Conservation (phyloP, 2,888 invertebrate species). For the Apotomis betuletana region DNA sequence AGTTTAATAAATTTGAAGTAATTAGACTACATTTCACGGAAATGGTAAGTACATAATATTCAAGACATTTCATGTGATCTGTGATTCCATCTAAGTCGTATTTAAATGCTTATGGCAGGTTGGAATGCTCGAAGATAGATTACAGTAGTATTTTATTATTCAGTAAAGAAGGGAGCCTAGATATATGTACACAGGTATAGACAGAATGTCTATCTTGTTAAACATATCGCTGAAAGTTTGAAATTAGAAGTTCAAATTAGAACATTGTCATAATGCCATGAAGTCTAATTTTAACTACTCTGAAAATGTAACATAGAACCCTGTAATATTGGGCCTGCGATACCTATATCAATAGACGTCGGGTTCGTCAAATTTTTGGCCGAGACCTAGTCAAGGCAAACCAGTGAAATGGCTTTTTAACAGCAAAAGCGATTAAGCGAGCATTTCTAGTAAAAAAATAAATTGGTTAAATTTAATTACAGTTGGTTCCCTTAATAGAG, state of each 20-base stretch:
- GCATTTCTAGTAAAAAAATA: conserved; percentile 12
- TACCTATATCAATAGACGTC: background rate
- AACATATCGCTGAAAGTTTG: no score
- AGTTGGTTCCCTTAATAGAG: conserved; percentile 15
- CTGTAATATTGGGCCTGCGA: no score
- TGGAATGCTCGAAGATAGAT: no score
- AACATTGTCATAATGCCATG: no score
- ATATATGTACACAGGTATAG: no score
- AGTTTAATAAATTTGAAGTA: background rate
- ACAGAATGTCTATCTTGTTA: no score
- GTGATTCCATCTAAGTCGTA: background rate
- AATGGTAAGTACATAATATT: conserved; percentile 2
- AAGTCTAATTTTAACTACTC: no score
- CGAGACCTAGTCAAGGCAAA: conserved; percentile 22
- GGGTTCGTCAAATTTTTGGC: conserved; percentile 1
- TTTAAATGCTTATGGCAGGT: no score
- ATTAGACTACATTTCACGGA: conserved; percentile 4
- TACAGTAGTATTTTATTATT: no score
- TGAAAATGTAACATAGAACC: no score
- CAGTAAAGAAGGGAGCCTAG: no score
- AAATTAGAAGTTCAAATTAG: no score
- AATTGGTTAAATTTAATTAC: conserved; percentile 21
- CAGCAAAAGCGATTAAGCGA: conserved; percentile 11
- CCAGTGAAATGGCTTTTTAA: conserved; percentile 34
- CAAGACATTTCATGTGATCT: background rate